Percentiles rank a stretch among this genome's conserved stretches.
phyloP scores from a whole-genome alignment of 37 sponge, comb jelly and placozoan species.

The Halisarca cf. caerulea region DNA sequence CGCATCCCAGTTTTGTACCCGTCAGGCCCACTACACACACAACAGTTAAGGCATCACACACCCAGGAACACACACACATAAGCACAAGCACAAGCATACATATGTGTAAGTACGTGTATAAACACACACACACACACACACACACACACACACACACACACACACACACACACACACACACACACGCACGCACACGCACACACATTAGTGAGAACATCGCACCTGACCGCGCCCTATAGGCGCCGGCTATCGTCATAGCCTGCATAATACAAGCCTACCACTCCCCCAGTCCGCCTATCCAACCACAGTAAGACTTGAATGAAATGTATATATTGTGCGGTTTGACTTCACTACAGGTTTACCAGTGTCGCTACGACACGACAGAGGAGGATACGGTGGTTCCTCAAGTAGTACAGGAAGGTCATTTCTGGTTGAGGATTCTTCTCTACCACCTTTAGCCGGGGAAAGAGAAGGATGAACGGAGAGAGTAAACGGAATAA shows the following conservation, averaged over 20 bases:
- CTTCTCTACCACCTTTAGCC: constrained; percentile 34
- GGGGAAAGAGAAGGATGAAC: too few relatives aligned
- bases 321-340: not conserved
- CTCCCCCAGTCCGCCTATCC: not conserved
- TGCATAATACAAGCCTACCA: not conserved
- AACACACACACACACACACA: too few relatives aligned
- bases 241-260: too few relatives aligned
- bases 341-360: not conserved
- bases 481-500: not conserved
- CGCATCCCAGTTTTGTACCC: constrained; percentile 90
- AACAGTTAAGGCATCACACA: too few relatives aligned
- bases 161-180: too few relatives aligned
- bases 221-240: too few relatives aligned
- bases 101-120: too few relatives aligned
- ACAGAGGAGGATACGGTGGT: constrained; percentile 42
- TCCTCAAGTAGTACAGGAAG: constrained; percentile 71
- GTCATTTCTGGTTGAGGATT: constrained; percentile 85
- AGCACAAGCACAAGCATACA: too few relatives aligned
- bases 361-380: not conserved
- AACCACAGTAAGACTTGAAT: not conserved
- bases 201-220: too few relatives aligned
- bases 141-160: too few relatives aligned
- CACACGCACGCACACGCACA: too few relatives aligned
- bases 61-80: too few relatives aligned
- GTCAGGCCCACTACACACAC: constrained; percentile 63